These are phyloP conservation scores for Euspilapteryx auroguttella DNA, from an alignment of 2,888 invertebrate genomes.

Conservation along the genomic window DNA sequence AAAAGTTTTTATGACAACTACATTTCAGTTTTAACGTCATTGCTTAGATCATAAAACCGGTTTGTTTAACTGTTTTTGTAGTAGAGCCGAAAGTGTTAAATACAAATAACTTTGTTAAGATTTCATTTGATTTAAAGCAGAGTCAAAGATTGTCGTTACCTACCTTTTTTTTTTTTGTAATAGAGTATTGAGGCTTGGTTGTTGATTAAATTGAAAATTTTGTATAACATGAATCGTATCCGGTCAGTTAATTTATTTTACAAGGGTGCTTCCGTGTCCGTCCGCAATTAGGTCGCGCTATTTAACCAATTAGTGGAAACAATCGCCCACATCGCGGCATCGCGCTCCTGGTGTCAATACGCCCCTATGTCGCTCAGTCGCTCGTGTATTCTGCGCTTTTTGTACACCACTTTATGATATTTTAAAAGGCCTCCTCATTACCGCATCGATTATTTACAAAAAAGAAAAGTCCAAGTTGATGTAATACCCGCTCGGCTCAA, in stretches of 20 bases:
- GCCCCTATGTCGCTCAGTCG: slow-evolving; percentile 49
- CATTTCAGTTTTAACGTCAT: too few species aligned
- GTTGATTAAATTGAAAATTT: too few species aligned
- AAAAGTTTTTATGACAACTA: too few species aligned
- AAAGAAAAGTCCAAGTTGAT: slow-evolving; percentile 24
- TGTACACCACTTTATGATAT: slow-evolving; percentile 47
- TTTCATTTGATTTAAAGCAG: too few species aligned
- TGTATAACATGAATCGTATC: background rate
- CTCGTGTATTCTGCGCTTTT: slow-evolving; percentile 24
- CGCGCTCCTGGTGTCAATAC: slow-evolving; percentile 32
- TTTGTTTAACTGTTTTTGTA: too few species aligned
- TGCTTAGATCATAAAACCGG: too few species aligned
- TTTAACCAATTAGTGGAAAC: slow-evolving; percentile 58
- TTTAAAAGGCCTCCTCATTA: slow-evolving; percentile 50
- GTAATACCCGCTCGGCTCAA: slow-evolving; percentile 13
- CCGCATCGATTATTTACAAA: slow-evolving; percentile 32
- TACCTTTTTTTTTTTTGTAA: too few species aligned
- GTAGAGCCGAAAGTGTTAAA: too few species aligned
- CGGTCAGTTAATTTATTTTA: slow-evolving; percentile 4
- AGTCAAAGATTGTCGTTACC: too few species aligned
- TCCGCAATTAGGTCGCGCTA: slow-evolving; percentile 42
- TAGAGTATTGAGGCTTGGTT: too few species aligned
- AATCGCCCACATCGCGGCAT: slow-evolving; percentile 46
- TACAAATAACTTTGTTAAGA: too few species aligned
- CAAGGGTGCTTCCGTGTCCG: slow-evolving; percentile 32